Base-by-base conservation (phyloP, 1,140 invertebrate species). In the Bradynema listronoti region DNA sequence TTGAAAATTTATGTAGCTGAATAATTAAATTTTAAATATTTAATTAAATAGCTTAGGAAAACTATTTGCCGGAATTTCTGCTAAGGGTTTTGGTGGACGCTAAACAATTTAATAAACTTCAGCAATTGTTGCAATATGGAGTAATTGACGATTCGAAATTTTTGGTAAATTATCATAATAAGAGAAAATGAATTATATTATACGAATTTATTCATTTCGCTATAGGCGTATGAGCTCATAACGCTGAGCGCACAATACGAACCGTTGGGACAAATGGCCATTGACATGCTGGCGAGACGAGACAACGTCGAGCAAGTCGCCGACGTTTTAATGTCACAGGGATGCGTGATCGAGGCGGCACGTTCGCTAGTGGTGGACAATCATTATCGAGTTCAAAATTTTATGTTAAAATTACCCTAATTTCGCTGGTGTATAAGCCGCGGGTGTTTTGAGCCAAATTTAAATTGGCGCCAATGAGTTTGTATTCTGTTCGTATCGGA, bases 141-240 rank as follows among this genome's bases (percentile, higher is more conserved):
- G 63, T 65, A 1, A 66, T 65, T 24, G 67, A 69, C 34, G 63
- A 65, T 39, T 69, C 63, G 2, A 65, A 65, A 65, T 32, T 47
- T 4, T 41, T 64, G 55, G 62, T 69, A 52, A 65, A 60, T n/a
- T 4, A 57, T 57, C 19, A 16, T 42, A 2, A 2, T 56, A n/a
- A n/a, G n/a, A n/a, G n/a, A n/a, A n/a, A n/a, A n/a, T n/a, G n/a
- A n/a, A n/a, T n/a, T n/a, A n/a, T 22, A 47, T 47, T 47, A 7
- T 47, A 47, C 7, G 29, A 47, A 47, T n/a, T n/a, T 39, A 19
- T 19, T 39, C 7, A 43, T 19, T 58, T 14, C 14, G 22, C 24
- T 68, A 42, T 45, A 59, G 63, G 60, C 60, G 9, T 68, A 58
- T 30, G 63, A 67, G 43, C 34, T 62, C 7, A 42, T 39, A 16